These are phyloP conservation scores for Brassicogethes aeneus DNA, from an alignment of 2,888 invertebrate genomes.

Conservation along the genomic window DNA sequence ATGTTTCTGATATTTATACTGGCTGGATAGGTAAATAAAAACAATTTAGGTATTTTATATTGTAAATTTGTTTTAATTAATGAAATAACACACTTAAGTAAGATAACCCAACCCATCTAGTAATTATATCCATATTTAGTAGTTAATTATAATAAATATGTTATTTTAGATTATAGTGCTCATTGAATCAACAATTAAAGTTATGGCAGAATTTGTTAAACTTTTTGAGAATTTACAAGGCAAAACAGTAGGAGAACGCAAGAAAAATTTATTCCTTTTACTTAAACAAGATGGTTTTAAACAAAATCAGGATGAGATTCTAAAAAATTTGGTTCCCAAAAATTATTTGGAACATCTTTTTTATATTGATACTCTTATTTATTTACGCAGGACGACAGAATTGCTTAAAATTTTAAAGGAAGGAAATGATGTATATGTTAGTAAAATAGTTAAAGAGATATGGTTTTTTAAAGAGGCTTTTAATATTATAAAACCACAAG, in stretches of 20 bases:
- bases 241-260: not conserved
- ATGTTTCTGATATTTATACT: no score
- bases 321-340: not conserved
- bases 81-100: no score
- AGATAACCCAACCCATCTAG: no score
- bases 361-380: not conserved
- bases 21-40: no score
- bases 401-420: not conserved
- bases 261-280: not conserved
- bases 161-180: no score
- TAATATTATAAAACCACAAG: not conserved
- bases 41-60: no score
- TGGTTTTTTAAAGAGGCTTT: constrained; percentile 1
- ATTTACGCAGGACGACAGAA: not conserved
- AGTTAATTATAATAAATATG: no score
- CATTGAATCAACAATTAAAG: no score
- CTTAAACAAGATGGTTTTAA: not conserved
- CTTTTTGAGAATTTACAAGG: no score
- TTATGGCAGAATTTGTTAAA: no score
- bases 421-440: constrained; percentile 1
- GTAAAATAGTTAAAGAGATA: not conserved
- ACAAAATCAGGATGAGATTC: not conserved
- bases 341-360: not conserved
- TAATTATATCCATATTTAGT: no score
- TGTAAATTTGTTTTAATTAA: no score